A percentile compares a stretch with the other conserved stretches of the same genome.
phyloP scores from a whole-genome alignment of 2,888 invertebrate species.

The Allacma fusca region DNA sequence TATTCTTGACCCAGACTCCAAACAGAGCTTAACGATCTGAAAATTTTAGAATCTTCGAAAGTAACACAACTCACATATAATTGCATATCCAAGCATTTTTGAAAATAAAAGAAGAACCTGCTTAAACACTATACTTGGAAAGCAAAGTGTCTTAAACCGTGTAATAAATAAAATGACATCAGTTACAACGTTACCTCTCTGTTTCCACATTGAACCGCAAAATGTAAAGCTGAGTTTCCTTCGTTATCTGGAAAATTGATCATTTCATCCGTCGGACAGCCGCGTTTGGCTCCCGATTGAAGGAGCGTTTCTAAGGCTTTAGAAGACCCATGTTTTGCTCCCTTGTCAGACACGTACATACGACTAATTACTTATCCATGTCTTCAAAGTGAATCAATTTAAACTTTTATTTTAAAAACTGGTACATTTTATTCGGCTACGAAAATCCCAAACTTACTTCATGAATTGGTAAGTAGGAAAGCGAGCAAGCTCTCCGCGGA shows the following conservation, averaged over 20 bases:
- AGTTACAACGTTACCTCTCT: slow-evolving; percentile 54
- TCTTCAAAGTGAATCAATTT: too few relatives aligned
- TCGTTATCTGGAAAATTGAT: slow-evolving; percentile 84
- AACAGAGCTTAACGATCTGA: slow-evolving; percentile 83
- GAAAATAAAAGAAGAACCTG: too few relatives aligned
- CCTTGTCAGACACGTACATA: slow-evolving; percentile 65
- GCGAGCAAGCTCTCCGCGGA: neutral
- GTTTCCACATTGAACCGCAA: slow-evolving; percentile 63
- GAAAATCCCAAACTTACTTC: neutral
- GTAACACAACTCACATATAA: too few relatives aligned
- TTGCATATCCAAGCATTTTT: too few relatives aligned
- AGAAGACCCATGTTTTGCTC: slow-evolving; percentile 86
- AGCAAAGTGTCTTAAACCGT: slow-evolving; percentile 65
- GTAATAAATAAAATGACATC: slow-evolving; percentile 72
- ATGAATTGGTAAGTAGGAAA: slow-evolving; percentile 65
- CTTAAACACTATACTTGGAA: too few relatives aligned
- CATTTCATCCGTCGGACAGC: slow-evolving; percentile 80
- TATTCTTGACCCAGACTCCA: slow-evolving; percentile 84
- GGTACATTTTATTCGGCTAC: too few relatives aligned
- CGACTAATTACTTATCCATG: too few relatives aligned
- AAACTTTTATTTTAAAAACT: neutral
- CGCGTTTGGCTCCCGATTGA: slow-evolving; percentile 78
- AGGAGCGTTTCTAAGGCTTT: slow-evolving; percentile 82
- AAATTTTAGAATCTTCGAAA: too few relatives aligned
- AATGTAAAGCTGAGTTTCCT: slow-evolving; percentile 81